Percentiles rank a stretch among this genome's conserved stretches.
These are phyloP conservation scores for Dryococelus australis DNA, from an alignment of 2,888 invertebrate genomes.

Conservation along the genomic window DNA sequence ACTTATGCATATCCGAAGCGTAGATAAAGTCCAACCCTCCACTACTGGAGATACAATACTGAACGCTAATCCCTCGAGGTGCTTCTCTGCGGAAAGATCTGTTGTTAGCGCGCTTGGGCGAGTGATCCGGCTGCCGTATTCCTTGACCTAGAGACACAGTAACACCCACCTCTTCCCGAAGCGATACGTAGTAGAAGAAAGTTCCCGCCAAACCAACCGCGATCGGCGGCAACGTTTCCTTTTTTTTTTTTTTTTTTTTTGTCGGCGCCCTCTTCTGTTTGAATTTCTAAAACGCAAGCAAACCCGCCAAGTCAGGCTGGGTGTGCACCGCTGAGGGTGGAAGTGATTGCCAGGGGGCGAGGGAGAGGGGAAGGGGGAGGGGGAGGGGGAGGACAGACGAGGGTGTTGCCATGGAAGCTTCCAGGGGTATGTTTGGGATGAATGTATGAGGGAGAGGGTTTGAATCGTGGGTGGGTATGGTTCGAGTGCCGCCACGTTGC, in stretches of 20 bases:
- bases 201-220: neutral
- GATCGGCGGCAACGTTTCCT: neutral
- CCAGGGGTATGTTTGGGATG: constrained; percentile 5
- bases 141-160: neutral
- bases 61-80: no score
- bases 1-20: no score
- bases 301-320: constrained; percentile 1
- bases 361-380: neutral
- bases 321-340: neutral
- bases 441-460: neutral
- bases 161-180: neutral
- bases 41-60: no score
- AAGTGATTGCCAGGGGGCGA: neutral
- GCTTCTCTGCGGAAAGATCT: no score
- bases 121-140: neutral
- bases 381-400: neutral
- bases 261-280: neutral
- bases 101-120: neutral
- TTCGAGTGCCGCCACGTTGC: constrained; percentile 20
- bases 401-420: constrained; percentile 24
- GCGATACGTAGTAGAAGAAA: neutral
- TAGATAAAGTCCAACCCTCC: no score
- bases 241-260: neutral
- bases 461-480: neutral
- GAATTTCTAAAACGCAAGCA: constrained; percentile 5